A percentile compares a stretch with the other conserved stretches of the same genome.
phyloP scores from a whole-genome alignment of 2,113 vertebrate genomes.

The Phocoena sinus region DNA sequence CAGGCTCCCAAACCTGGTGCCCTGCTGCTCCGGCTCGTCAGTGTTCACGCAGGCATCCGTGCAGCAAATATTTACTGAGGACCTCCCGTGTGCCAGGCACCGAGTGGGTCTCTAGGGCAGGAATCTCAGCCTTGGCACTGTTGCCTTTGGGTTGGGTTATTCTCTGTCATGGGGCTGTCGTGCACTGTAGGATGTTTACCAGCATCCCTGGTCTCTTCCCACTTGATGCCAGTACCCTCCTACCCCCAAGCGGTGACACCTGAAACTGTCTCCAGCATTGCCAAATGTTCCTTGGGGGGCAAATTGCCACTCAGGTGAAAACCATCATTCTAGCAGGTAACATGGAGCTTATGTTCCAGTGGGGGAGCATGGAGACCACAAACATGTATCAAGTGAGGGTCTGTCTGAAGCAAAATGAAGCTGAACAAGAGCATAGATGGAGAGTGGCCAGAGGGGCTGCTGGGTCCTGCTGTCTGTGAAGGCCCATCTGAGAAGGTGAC shows the following conservation, averaged over 20 bases:
- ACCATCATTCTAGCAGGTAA: not conserved
- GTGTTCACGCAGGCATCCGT: not conserved
- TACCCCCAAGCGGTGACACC: not conserved
- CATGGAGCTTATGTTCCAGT: not conserved
- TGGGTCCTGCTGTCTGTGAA: not conserved
- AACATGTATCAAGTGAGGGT: not conserved
- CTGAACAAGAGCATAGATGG: accelerated
- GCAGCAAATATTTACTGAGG: not conserved
- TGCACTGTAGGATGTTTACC: not conserved
- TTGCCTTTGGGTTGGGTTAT: not conserved
- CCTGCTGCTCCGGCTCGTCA: not conserved
- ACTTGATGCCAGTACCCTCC: not conserved
- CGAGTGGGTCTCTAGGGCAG: not conserved
- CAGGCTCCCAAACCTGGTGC: not conserved
- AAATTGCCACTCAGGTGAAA: accelerated
- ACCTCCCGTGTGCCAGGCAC: not conserved
- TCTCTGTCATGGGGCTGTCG: not conserved
- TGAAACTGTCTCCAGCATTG: not conserved
- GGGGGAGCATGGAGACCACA: not conserved
- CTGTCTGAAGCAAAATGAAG: not conserved
- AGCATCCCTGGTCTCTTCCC: not conserved
- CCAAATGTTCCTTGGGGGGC: not conserved
- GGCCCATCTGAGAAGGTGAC: not conserved
- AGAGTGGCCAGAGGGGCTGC: not conserved
- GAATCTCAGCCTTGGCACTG: accelerated